phyloP scores from a whole-genome alignment of 2,888 invertebrate species.

The Drosophila atripex region DNA sequence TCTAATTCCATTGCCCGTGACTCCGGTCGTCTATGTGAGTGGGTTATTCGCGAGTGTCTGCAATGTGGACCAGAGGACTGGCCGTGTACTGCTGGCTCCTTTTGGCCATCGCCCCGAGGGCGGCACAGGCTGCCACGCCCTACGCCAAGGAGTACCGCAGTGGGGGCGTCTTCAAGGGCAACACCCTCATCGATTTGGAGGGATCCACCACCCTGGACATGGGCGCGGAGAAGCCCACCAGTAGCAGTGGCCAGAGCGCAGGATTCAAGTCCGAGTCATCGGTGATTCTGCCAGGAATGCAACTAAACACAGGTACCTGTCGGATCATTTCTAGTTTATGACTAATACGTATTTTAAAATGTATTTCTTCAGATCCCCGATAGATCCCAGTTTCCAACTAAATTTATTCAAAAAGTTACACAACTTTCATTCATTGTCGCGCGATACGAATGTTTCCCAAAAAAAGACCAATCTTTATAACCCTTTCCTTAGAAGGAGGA shows the following conservation, averaged over 20 bases:
- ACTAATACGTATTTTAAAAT: no score
- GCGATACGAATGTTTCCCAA: conserved; percentile 6
- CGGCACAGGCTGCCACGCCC: conserved; percentile 60
- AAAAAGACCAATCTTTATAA: conserved; percentile 3
- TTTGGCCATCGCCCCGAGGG: conserved; percentile 44
- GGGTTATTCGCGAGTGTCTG: conserved; percentile 23
- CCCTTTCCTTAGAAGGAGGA: conserved; percentile 15
- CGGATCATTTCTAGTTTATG: no score
- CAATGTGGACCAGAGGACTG: conserved; percentile 56
- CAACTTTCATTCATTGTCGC: conserved; percentile 36
- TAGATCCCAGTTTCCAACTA: background rate
- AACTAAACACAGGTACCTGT: conserved; percentile 68
- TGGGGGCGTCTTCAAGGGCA: conserved; percentile 71
- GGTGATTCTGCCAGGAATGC: conserved; percentile 65
- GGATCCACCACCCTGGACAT: conserved; percentile 65
- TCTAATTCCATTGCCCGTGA: conserved; percentile 33
- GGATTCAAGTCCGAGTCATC: conserved; percentile 68
- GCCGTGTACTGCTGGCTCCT: conserved; percentile 46
- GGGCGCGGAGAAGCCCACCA: conserved; percentile 54
- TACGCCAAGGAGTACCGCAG: conserved; percentile 76
- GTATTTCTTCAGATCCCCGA: no score
- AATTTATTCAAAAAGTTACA: background rate
- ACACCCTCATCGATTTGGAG: conserved; percentile 74
- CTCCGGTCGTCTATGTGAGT: conserved; percentile 35
- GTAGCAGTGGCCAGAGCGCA: conserved; percentile 33